phyloP scores from a whole-genome alignment of 2,888 invertebrate species.

The Phragmatobia fuliginosa region DNA sequence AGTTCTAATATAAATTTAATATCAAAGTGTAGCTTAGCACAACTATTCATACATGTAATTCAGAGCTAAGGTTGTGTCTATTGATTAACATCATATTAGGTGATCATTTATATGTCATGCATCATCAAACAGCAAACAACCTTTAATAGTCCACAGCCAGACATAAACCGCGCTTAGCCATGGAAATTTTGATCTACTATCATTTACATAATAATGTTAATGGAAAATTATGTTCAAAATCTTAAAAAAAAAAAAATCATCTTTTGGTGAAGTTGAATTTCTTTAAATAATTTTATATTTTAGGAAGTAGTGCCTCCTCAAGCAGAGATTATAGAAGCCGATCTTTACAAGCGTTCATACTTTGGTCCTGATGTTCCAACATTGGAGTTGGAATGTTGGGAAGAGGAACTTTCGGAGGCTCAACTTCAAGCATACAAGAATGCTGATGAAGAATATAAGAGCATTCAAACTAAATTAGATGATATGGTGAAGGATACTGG shows the following conservation, averaged over 20 bases:
- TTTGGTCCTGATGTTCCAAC: constrained; percentile 85
- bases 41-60: not conserved
- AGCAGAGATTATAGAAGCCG: constrained; percentile 82
- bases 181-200: too few species aligned
- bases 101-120: too few species aligned
- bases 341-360: constrained; percentile 80
- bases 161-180: too few species aligned
- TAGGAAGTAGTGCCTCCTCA: constrained; percentile 73
- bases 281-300: constrained; percentile 22
- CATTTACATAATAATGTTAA: too few species aligned
- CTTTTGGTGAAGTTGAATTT: too few species aligned
- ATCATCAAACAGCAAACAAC: too few species aligned
- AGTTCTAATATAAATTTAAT: not conserved
- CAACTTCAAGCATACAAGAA: constrained; percentile 88
- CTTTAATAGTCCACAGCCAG: too few species aligned
- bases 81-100: not conserved
- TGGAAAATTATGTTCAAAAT: not conserved
- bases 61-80: not conserved
- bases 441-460: constrained; percentile 89
- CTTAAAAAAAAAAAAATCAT: not conserved
- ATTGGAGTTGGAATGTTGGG: constrained; percentile 90
- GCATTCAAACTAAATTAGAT: constrained; percentile 88
- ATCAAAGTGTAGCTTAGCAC: not conserved
- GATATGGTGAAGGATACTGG: constrained; percentile 86
- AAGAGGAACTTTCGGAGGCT: constrained; percentile 89